These are phyloP conservation scores for Chionodraco myersi DNA, from an alignment of 2,113 vertebrate species.

Conservation along the genomic window DNA sequence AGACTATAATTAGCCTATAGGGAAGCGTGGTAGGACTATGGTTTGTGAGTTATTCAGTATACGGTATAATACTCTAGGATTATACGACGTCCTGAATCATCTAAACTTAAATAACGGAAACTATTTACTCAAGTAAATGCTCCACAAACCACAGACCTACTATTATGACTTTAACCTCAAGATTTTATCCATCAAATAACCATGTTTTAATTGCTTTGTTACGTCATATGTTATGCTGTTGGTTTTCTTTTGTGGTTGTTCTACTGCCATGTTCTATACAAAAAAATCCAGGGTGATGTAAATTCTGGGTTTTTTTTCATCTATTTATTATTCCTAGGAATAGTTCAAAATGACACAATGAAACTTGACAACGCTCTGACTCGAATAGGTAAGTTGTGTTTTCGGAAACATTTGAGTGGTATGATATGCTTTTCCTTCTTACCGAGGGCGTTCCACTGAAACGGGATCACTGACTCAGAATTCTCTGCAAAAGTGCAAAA, in stretches of 20 bases:
- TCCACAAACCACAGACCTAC: conserved; percentile 81
- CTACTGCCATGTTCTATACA: conserved; percentile 93
- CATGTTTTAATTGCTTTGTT: conserved; percentile 84
- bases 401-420: conserved; percentile 68
- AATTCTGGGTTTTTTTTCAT: conserved; percentile 97
- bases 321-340: conserved; percentile 99
- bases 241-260: conserved; percentile 85
- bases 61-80: conserved; percentile 57
- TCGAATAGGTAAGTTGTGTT: conserved; percentile 91
- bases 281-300: conserved; percentile 95
- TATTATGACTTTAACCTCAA: conserved; percentile 82
- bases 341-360: conserved; percentile 96
- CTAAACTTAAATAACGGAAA: conserved; percentile 71
- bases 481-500: conserved; percentile 92
- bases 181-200: conserved; percentile 84
- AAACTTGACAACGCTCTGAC: conserved; percentile 98
- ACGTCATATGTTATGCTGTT: conserved; percentile 79
- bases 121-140: conserved; percentile 75
- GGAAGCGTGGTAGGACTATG: conserved; percentile 85
- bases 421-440: conserved; percentile 84
- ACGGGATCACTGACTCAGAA: conserved; percentile 94
- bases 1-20: conserved; percentile 83
- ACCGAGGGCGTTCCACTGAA: conserved; percentile 88
- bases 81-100: conserved; percentile 67
- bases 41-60: conserved; percentile 82